Base-by-base conservation (phyloP, 2,113 vertebrate genomes). In the Poecile atricapillus region DNA sequence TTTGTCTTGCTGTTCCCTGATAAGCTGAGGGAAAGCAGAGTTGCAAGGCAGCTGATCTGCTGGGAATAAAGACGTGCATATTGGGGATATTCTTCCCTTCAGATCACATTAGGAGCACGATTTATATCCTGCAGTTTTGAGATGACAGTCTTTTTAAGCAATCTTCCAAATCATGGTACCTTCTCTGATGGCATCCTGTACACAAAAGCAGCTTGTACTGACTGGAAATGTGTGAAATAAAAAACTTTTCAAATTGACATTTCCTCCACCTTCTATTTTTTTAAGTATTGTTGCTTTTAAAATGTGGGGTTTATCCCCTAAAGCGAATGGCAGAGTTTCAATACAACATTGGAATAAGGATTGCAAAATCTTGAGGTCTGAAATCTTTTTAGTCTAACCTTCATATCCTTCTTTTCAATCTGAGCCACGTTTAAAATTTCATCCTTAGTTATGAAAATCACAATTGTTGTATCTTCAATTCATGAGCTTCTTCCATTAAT, bases 401-500 rank as follows among this genome's bases (percentile, higher is more conserved):
- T 79, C 35, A 69, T 93, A 85, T 94, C 71, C 44, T 84, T 74
- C 58, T 56, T 84, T 84, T 91, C 81, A 17, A 33, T 94, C 41
- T 41, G 75, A 95, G 83, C 69, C 60, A 55, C 71, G 83, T 92
- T 95, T 93, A 95, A 97, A 97, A 91, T 91, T 83, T 94, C 88
- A 93, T 92, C 56, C 80, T 79, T 96, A 93, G 89, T 96, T 94
- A 84, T 69, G 63, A 89, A 94, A 97, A 93, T 95, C 63, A 60
- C 86, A 95, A 86, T 93, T 91, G 93, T 75, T 94, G 53, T 76
- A 31, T 59, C 85, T 82, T 94, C 89, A 86, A 59, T 93, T 67
- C 80, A 85, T 70, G 44, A 91, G 39, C 78, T 87, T 83, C 68
- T 91, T 92, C 70, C 50, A 71, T 94, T 97, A 55, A 28, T 89